Evolutionary conservation across 2,888 invertebrate species (phyloP), one percentile per base, ranked within the genome.

Genomic region (Caenorhabditis japonica): DNA sequence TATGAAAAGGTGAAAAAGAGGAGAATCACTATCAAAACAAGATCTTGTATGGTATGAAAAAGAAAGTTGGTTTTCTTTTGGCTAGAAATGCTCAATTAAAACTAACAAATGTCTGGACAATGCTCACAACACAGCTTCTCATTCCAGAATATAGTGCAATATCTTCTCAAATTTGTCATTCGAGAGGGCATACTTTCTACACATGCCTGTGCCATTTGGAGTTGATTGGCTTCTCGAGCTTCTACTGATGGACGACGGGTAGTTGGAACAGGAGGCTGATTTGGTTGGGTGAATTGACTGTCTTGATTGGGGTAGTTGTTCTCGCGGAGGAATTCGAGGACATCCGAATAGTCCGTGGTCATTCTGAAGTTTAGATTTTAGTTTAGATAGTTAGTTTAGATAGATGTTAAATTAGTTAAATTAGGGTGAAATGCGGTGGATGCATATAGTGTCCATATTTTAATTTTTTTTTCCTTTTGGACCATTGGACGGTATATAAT

Each of bases 131-230:
- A 86, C 23, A 86, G 77, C 53, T 86, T 85, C 39, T 84, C 84
- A 64, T 86, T 86, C 85, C 85, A 86, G 81, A 86, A 86, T 47
- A 86, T 84, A 8, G 85, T 86, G 68, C 86, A 86, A 47, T 86
- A 79, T 71, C 86, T 71, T 23, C 83, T 77, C 39, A 86, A 64
- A 79, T 86, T 85, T 8, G 84, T 84, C 55, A 83, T 76, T 38
- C 82, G 66, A 7, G 76, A 34, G 10, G 85, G 78, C 83, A 86
- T 86, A 17, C 73, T 66, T 12, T 77, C 75, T 0, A 84, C 80
- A 43, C 82, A 82, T 0, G 68, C 64, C 19, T 56, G 61, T 3
- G 71, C 41, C 68, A 61, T 58, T 55, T 75, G 51, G 55, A 76
- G 21, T 51, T 71, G 58, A 72, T 59, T 33, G 36, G 51, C 33